phyloP scores from a whole-genome alignment of 2,113 vertebrate genomes.

The Apteryx owenii region DNA sequence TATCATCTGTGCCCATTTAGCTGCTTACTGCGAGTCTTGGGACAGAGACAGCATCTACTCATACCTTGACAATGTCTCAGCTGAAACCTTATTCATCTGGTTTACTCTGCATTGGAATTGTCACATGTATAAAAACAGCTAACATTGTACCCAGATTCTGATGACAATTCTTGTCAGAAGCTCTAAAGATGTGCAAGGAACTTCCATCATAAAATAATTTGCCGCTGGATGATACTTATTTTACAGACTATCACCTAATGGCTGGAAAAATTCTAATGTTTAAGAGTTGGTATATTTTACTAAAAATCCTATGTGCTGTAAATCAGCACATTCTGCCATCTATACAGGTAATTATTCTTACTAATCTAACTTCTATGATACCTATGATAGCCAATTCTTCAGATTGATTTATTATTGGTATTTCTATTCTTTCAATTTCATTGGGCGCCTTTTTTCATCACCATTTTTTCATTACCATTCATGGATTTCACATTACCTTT shows the following conservation, averaged over 20 bases:
- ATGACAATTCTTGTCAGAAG: neutral
- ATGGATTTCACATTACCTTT: neutral
- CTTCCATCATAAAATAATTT: neutral
- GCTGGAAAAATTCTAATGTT: neutral
- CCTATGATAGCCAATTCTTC: neutral
- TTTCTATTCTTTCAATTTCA: neutral
- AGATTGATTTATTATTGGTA: neutral
- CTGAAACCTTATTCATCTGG: neutral
- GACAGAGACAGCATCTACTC: neutral
- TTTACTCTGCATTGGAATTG: neutral
- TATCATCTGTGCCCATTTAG: neutral
- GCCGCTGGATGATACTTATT: neutral
- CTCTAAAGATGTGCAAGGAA: neutral
- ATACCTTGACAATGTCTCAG: neutral
- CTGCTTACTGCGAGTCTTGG: neutral
- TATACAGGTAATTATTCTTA: neutral
- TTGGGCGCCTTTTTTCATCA: neutral
- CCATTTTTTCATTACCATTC: neutral
- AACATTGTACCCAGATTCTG: neutral
- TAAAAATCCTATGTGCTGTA: neutral
- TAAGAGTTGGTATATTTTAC: neutral
- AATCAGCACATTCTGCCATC: neutral
- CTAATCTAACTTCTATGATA: neutral
- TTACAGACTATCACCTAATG: neutral
- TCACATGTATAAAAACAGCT: neutral